Conservation (phyloP, 2,888 invertebrate genomes). For the Slavum lentiscoides region DNA sequence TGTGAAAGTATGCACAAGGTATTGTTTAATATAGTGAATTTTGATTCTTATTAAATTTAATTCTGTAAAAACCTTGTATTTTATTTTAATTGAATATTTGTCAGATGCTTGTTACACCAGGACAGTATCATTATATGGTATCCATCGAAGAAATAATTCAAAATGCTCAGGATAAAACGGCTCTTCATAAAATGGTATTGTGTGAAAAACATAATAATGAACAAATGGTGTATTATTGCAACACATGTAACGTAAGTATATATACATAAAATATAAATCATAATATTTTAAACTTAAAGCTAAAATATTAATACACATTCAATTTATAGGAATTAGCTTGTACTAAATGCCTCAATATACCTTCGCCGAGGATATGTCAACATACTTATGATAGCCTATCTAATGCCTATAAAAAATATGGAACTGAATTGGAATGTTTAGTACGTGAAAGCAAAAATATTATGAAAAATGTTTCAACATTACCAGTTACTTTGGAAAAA, state of each 20-base stretch:
- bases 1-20: slow-evolving; percentile 91
- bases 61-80: neutral
- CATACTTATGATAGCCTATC: slow-evolving; percentile 82
- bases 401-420: slow-evolving; percentile 77
- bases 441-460: slow-evolving; percentile 77
- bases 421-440: slow-evolving; percentile 75
- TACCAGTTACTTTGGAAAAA: slow-evolving; percentile 74
- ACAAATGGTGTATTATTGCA: slow-evolving; percentile 85
- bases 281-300: neutral
- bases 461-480: slow-evolving; percentile 75
- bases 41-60: neutral
- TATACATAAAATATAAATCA: neutral
- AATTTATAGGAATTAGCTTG: slow-evolving; percentile 75
- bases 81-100: slow-evolving; percentile 7
- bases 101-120: slow-evolving; percentile 41
- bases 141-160: slow-evolving; percentile 81
- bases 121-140: slow-evolving; percentile 83
- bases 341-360: slow-evolving; percentile 77
- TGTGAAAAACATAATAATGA: slow-evolving; percentile 81
- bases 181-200: slow-evolving; percentile 86
- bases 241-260: slow-evolving; percentile 70
- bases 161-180: slow-evolving; percentile 74
- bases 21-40: slow-evolving; percentile 4
- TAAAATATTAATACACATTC: neutral
- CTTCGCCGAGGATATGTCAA: slow-evolving; percentile 78